phyloP scores from a whole-genome alignment of 1,140 invertebrate species.

The Leptinotarsa defecta region DNA sequence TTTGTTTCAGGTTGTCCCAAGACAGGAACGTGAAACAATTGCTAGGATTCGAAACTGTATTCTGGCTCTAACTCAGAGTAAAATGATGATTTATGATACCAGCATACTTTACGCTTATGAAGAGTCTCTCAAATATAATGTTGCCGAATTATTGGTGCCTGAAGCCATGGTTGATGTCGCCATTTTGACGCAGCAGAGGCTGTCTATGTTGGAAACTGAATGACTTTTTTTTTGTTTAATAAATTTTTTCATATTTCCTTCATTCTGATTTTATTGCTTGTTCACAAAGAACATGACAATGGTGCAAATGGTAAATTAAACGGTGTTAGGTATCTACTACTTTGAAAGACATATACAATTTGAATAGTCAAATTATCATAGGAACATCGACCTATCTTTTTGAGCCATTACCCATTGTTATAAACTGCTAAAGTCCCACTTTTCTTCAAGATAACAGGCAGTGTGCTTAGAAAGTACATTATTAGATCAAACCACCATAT shows the following conservation, averaged over 20 bases:
- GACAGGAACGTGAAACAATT: conserved; percentile 79
- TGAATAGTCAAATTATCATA: too few relatives aligned
- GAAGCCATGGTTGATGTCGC: conserved; percentile 82
- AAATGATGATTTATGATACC: conserved; percentile 90
- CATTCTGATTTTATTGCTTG: too few relatives aligned
- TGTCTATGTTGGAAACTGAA: conserved; percentile 53
- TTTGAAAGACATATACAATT: too few relatives aligned
- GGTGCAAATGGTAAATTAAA: too few relatives aligned
- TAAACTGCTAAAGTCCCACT: too few relatives aligned
- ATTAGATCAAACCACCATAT: too few relatives aligned
- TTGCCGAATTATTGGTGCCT: conserved; percentile 78
- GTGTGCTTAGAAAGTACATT: too few relatives aligned
- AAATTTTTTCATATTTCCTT: neutral
- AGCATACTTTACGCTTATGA: conserved; percentile 91
- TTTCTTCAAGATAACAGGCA: too few relatives aligned
- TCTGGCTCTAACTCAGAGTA: conserved; percentile 78
- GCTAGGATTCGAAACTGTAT: conserved; percentile 89
- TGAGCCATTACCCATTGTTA: too few relatives aligned
- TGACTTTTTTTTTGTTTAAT: neutral
- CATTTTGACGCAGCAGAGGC: conserved; percentile 68
- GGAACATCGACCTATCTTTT: too few relatives aligned
- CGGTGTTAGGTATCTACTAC: too few relatives aligned
- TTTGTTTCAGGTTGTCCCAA: conserved; percentile 67
- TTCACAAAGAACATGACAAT: too few relatives aligned
- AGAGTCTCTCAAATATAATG: conserved; percentile 81